phyloP scores from a whole-genome alignment of 2,888 invertebrate species.

The Amphipyra berbera region DNA sequence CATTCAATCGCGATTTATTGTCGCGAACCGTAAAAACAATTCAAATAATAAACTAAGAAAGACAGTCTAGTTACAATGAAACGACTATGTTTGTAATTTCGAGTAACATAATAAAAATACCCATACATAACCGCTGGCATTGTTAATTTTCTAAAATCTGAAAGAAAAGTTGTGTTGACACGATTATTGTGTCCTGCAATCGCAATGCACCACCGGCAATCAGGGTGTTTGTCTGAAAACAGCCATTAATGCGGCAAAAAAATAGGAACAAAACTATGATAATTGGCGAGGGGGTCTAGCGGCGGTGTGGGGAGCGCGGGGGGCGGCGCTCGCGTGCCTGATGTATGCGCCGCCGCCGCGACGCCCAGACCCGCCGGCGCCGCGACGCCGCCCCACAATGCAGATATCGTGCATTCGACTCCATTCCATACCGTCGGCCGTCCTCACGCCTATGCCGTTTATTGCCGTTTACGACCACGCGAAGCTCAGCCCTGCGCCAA shows the following conservation, averaged over 20 bases:
- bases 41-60: no score
- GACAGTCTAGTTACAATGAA: no score
- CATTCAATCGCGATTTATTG: no score
- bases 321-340: constrained; percentile 83
- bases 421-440: constrained; percentile 64
- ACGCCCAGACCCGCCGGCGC: constrained; percentile 87
- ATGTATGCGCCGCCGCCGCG: constrained; percentile 88
- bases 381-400: constrained; percentile 84
- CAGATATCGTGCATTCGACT: constrained; percentile 86
- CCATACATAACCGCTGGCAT: no score
- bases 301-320: constrained; percentile 51
- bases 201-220: constrained; percentile 63
- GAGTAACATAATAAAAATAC: no score
- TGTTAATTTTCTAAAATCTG: neutral
- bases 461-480: constrained; percentile 72
- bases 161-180: constrained; percentile 2
- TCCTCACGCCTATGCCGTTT: constrained; percentile 70
- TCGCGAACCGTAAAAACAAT: no score
- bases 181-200: constrained; percentile 39
- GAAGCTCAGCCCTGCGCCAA: constrained; percentile 51
- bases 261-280: constrained; percentile 80
- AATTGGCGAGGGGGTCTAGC: constrained; percentile 72
- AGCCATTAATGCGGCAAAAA: constrained; percentile 72
- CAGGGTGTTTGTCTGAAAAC: constrained; percentile 60
- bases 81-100: no score